A percentile compares a stretch with the other conserved stretches of the same genome.
Conservation (phyloP, 1,140 invertebrate genomes). For the Leptoteleia sp. region DNA sequence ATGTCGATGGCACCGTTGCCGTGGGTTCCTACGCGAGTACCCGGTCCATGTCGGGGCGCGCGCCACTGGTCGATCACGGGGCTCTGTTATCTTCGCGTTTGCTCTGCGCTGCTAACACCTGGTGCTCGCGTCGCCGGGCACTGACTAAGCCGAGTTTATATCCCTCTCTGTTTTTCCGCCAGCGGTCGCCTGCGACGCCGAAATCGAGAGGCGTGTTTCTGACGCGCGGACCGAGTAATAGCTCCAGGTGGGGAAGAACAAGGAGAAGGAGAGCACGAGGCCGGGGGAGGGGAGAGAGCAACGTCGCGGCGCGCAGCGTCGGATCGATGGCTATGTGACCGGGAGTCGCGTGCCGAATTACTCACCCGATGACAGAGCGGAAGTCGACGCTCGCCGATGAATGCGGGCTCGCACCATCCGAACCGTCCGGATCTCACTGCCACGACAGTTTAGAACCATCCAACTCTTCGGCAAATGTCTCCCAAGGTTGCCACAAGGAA, state of each 20-base stretch:
- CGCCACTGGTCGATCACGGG: slow-evolving; percentile 12
- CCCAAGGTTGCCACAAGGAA: too few relatives aligned
- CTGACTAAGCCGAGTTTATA: slow-evolving; percentile 51
- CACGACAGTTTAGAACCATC: too few relatives aligned
- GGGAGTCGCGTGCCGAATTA: slow-evolving; percentile 59
- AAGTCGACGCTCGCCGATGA: slow-evolving; percentile 31
- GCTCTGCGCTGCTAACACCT: slow-evolving; percentile 24
- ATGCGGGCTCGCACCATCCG: neutral
- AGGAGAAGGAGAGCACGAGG: slow-evolving; percentile 39
- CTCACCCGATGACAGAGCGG: slow-evolving; percentile 46
- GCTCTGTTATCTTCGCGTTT: neutral
- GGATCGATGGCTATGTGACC: slow-evolving; percentile 72
- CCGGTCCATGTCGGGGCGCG: slow-evolving; percentile 64
- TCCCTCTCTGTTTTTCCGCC: slow-evolving; percentile 54
- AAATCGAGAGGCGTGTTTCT: slow-evolving; percentile 70
- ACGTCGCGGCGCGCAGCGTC: slow-evolving; percentile 73
- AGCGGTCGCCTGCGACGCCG: slow-evolving; percentile 52
- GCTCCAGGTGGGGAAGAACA: slow-evolving; percentile 68
- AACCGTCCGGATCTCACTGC: too few relatives aligned
- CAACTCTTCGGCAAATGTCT: too few relatives aligned
- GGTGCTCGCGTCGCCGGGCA: slow-evolving; percentile 56
- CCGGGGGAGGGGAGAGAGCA: slow-evolving; percentile 36
- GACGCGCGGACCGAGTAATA: slow-evolving; percentile 68
- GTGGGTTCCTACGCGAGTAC: slow-evolving; percentile 14
- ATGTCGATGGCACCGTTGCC: slow-evolving; percentile 1